These are phyloP conservation scores for Pristionchus fissidentatus DNA, from an alignment of 2,888 invertebrate species.

Conservation along the genomic window DNA sequence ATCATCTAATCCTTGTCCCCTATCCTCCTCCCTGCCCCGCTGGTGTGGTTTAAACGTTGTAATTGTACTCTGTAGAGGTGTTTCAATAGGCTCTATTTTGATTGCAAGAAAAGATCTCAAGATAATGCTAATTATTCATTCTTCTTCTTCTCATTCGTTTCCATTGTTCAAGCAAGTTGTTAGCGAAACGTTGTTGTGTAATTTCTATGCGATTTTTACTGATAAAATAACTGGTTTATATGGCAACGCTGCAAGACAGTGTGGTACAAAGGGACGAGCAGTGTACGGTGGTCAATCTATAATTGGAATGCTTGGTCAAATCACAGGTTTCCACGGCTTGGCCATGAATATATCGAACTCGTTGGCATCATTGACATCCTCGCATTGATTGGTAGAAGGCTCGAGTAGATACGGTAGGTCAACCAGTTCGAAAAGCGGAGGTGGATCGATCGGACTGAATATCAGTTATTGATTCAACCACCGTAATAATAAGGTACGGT, in stretches of 20 bases:
- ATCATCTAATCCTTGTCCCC: no score
- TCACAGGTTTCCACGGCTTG: conserved; percentile 56
- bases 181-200: neutral
- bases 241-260: no score
- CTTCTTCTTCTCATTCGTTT: neutral
- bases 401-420: conserved; percentile 44
- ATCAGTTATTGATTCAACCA: neutral
- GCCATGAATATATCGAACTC: conserved; percentile 60
- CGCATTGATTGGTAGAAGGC: neutral
- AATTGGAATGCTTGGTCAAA: neutral
- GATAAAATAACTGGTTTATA: no score
- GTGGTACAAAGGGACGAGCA: no score
- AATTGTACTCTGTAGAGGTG: conserved; percentile 17
- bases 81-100: conserved; percentile 31
- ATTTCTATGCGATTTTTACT: conserved; percentile 8
- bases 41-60: conserved; percentile 15
- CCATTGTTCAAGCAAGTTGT: neutral
- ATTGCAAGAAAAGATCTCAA: conserved; percentile 34
- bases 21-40: neutral
- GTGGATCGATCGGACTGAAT: neutral
- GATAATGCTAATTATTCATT: conserved; percentile 3
- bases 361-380: conserved; percentile 52
- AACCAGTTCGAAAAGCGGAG: conserved; percentile 17
- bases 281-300: no score
- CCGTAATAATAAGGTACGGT: neutral